Percentiles rank a stretch among this genome's conserved stretches.
phyloP scores from a whole-genome alignment of 2,888 invertebrate genomes.

The Catocala nupta region DNA sequence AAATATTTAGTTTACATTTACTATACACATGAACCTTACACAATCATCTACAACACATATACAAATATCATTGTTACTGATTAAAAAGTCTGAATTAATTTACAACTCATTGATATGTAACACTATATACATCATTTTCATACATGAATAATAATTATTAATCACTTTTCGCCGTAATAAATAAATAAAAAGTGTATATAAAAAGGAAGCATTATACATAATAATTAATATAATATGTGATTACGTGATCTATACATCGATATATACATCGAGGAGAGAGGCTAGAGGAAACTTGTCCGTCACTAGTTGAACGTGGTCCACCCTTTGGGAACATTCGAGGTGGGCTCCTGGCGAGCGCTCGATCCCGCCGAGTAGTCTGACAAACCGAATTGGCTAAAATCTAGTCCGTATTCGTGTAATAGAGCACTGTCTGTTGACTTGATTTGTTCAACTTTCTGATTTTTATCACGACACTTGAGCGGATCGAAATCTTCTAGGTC shows the following conservation, averaged over 20 bases:
- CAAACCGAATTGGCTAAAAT: conserved; percentile 86
- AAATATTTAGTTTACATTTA: conserved; percentile 37
- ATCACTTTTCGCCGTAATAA: conserved; percentile 49
- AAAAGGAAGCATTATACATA: conserved; percentile 55
- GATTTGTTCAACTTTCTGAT: conserved; percentile 72
- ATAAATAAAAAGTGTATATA: conserved; percentile 65
- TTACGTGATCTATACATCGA: conserved; percentile 52
- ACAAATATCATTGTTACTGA: conserved; percentile 53
- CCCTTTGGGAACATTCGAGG: conserved; percentile 70
- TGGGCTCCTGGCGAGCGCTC: conserved; percentile 60
- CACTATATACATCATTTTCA: conserved; percentile 70
- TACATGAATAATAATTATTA: conserved; percentile 52
- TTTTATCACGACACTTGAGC: conserved; percentile 73
- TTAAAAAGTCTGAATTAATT: conserved; percentile 50
- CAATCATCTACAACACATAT: conserved; percentile 51
- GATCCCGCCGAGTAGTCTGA: conserved; percentile 79
- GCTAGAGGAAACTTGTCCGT: conserved; percentile 27
- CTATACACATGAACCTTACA: conserved; percentile 39
- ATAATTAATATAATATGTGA: conserved; percentile 39
- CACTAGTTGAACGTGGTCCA: conserved; percentile 81
- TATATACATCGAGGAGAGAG: conserved; percentile 51
- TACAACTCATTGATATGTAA: conserved; percentile 75
- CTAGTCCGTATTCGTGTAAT: conserved; percentile 91
- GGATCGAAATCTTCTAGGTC: conserved; percentile 82
- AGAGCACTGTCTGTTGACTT: conserved; percentile 89